Conservation (phyloP, 1,140 invertebrate species). For the Heliconius eleuchia region DNA sequence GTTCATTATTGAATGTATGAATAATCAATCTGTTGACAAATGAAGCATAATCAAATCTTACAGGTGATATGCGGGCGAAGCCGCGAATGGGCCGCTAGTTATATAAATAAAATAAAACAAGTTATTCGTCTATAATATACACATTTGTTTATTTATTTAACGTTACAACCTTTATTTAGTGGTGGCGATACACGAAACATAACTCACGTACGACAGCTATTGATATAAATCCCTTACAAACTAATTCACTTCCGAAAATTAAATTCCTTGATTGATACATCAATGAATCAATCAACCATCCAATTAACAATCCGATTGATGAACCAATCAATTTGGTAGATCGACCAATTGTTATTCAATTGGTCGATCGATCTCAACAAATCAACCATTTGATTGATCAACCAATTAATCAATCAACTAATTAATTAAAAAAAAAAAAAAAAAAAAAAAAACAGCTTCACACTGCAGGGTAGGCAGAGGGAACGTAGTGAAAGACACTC, state of each 20-base stretch:
- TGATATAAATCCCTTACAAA: conserved; percentile 17
- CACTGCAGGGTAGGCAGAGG: no score
- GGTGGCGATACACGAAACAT: conserved; percentile 32
- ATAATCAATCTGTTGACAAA: no score
- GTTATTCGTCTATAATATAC: conserved; percentile 55
- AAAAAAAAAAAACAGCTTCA: no score
- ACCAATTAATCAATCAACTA: no score
- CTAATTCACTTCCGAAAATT: not conserved
- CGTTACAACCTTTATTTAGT: conserved; percentile 45
- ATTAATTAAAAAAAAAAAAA: no score
- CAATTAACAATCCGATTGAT: no score
- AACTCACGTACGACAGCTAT: conserved; percentile 28
- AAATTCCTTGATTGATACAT: not conserved
- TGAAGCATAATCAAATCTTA: no score
- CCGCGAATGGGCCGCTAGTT: no score
- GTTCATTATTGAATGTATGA: no score
- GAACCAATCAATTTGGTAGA: not conserved
- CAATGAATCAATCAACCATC: not conserved
- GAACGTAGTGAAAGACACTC: no score
- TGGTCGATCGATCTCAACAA: not conserved
- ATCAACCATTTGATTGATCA: no score
- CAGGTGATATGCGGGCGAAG: no score
- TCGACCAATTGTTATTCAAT: not conserved
- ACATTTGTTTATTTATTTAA: conserved; percentile 50
- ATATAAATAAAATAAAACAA: conserved; percentile 39